A percentile compares a stretch with the other conserved stretches of the same genome.
These are phyloP conservation scores for pig (Sus scrofa) DNA, from an alignment of 2,113 vertebrate species.

Conservation along the genomic window T2T-Sscrofa CM000812.6:10534501-10535000, in stretches of 20 bases:
- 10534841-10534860: not conserved
- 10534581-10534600: not conserved
- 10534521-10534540: slow-evolving; percentile 41
- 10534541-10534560: not conserved
- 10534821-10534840: not conserved
- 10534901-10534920: not conserved
- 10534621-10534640: not conserved
- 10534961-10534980: not conserved
- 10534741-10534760: slow-evolving; percentile 13
- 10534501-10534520: not conserved
- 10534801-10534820: not conserved
- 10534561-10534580: not conserved
- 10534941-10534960: not conserved
- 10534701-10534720: not conserved
- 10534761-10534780: slow-evolving; percentile 21
- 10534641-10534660: not conserved
- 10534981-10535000: not conserved
- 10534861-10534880: not conserved
- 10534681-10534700: not conserved
- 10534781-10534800: not conserved
- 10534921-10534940: not conserved
- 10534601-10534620: not conserved
- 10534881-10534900: not conserved
- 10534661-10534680: not conserved
- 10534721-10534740: slow-evolving; percentile 50